A percentile compares a stretch with the other conserved stretches of the same genome.
phyloP scores from a whole-genome alignment of 2,888 invertebrate genomes.

The Drosophila nr. fundita region DNA sequence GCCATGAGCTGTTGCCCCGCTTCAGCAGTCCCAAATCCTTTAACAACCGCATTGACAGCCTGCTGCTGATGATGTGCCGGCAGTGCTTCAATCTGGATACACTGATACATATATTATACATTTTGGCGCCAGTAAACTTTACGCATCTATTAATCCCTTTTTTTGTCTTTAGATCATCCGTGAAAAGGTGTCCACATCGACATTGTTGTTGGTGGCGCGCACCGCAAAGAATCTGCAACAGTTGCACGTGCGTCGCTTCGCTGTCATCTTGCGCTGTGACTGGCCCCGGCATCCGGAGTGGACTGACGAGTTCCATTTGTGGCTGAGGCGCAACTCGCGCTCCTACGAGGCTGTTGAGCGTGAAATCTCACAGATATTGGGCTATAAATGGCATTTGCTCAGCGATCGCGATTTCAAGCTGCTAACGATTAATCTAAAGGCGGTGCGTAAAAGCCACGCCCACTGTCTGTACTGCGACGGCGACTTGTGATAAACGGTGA shows the following conservation, averaged over 20 bases:
- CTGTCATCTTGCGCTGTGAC: constrained; percentile 89
- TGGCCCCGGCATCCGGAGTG: constrained; percentile 89
- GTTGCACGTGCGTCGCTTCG: constrained; percentile 89
- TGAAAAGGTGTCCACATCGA: constrained; percentile 91
- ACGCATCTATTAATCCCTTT: not conserved
- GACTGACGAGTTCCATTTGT: constrained; percentile 88
- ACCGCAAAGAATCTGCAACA: constrained; percentile 88
- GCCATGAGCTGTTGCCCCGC: constrained; percentile 89
- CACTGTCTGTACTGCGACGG: not conserved
- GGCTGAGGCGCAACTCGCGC: constrained; percentile 88
- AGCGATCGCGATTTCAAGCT: constrained; percentile 88
- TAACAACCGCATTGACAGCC: constrained; percentile 89
- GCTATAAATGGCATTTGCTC: constrained; percentile 89
- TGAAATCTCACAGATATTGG: constrained; percentile 89
- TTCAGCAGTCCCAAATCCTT: constrained; percentile 89
- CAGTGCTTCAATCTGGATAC: constrained; percentile 89
- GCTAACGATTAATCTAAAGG: constrained; percentile 78
- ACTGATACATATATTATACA: constrained; percentile 85
- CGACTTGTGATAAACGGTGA: constrained; percentile 71
- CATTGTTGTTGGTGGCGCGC: constrained; percentile 89
- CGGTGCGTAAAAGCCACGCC: constrained; percentile 34
- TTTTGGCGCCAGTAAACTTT: too few relatives aligned
- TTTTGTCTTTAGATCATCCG: constrained; percentile 87
- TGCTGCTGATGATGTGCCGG: constrained; percentile 88
- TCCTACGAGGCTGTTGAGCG: constrained; percentile 88